A percentile compares a stretch with the other conserved stretches of the same genome.
Conservation (phyloP, 2,113 vertebrate genomes). For the Aythya baeri region DNA sequence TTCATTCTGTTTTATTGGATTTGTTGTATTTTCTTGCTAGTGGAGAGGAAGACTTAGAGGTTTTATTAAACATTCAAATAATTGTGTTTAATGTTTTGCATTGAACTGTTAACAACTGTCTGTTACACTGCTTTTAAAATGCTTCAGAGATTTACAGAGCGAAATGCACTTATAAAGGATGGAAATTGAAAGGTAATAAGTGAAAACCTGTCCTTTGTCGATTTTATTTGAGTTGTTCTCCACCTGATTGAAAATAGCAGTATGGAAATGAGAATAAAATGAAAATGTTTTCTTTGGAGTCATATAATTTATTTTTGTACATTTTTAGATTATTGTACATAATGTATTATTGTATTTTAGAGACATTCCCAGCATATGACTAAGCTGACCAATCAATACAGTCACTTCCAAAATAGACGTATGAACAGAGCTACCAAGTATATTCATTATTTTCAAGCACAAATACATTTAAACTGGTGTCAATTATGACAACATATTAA, state of each 20-base stretch:
- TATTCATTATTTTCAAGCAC: background rate
- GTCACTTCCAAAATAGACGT: background rate
- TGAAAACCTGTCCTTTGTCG: background rate
- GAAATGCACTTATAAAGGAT: background rate
- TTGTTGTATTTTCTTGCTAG: background rate
- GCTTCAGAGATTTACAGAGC: background rate
- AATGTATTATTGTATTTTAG: background rate
- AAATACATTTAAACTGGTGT: background rate
- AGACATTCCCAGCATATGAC: background rate
- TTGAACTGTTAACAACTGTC: background rate
- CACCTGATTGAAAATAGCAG: background rate
- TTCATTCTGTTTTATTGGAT: background rate
- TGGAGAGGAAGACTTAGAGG: background rate
- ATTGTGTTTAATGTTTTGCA: background rate
- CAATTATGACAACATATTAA: background rate
- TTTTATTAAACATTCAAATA: background rate
- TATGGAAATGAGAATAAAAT: background rate
- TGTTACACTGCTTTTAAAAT: background rate
- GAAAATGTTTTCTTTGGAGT: background rate
- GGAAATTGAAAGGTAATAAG: background rate
- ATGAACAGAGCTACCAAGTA: background rate
- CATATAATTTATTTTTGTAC: background rate
- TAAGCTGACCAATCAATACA: background rate
- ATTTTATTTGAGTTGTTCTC: background rate
- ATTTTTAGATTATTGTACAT: background rate